Conservation (phyloP, 1,140 invertebrate species). For the Drosophila nebulosa region DNA sequence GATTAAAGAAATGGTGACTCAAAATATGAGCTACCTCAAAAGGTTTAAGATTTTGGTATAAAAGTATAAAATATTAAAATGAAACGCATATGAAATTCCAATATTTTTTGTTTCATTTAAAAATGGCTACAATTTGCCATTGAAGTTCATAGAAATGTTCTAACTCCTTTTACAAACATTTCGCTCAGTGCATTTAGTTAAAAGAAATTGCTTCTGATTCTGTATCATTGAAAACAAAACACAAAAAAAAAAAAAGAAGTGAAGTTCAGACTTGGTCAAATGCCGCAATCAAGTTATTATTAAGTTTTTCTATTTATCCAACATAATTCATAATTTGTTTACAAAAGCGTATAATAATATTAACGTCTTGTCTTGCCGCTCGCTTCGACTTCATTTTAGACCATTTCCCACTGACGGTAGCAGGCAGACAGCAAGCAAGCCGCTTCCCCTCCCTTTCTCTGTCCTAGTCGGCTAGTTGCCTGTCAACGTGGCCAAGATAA, state of each 20-base stretch:
- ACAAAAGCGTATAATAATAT: constrained; percentile 79
- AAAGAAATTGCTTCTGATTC: background rate
- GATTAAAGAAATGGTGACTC: too few species aligned
- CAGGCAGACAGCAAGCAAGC: background rate
- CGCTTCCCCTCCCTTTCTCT: background rate
- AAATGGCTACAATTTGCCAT: too few species aligned
- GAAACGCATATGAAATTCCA: too few species aligned
- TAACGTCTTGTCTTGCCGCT: constrained; percentile 65
- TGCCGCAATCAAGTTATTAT: constrained; percentile 79
- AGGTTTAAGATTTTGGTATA: too few species aligned
- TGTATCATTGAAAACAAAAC: too few species aligned
- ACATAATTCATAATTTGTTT: constrained; percentile 79
- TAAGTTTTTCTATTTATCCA: constrained; percentile 80
- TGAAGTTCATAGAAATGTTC: too few species aligned
- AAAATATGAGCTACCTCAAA: too few species aligned
- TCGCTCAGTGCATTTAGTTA: background rate
- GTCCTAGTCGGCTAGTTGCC: constrained; percentile 22
- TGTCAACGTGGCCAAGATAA: constrained; percentile 66
- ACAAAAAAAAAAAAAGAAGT: background rate
- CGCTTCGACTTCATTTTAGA: constrained; percentile 18
- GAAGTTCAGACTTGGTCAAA: constrained; percentile 36
- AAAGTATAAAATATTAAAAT: too few species aligned
- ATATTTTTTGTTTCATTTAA: too few species aligned
- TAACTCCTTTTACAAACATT: background rate
- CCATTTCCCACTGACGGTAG: background rate